Percentiles rank a stretch among this genome's conserved stretches.
These are phyloP conservation scores for Copidosoma floridanum DNA, from an alignment of 1,140 invertebrate genomes.

Conservation along the genomic window DNA sequence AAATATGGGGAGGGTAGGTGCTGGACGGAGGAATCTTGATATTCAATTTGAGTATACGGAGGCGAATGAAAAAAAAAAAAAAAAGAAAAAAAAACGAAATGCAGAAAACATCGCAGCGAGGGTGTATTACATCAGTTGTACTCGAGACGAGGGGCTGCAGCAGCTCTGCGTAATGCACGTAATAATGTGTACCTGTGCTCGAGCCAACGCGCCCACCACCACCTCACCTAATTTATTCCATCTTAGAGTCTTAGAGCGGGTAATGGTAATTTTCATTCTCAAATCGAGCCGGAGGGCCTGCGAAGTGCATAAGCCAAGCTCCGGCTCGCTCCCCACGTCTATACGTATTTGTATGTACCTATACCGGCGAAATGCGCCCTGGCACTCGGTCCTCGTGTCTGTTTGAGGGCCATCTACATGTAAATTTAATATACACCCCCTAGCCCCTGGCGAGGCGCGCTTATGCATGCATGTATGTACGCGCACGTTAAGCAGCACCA, in stretches of 20 bases:
- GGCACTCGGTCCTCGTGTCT: constrained; percentile 19
- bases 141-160: too few relatives aligned
- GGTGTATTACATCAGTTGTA: not conserved
- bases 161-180: too few relatives aligned
- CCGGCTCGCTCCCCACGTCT: not conserved
- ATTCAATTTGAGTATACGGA: constrained; percentile 19
- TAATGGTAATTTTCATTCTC: constrained; percentile 23
- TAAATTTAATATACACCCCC: constrained; percentile 30
- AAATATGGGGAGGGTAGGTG: not conserved
- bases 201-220: too few relatives aligned
- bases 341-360: not conserved
- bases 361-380: constrained; percentile 4
- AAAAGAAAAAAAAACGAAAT: not conserved
- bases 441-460: not conserved
- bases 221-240: constrained; percentile 27
- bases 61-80: not conserved
- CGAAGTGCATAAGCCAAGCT: not conserved
- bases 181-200: too few relatives aligned
- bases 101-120: not conserved
- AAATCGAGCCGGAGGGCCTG: constrained; percentile 4
- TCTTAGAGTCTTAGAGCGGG: constrained; percentile 23
- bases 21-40: constrained; percentile 5
- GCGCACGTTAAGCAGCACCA: constrained; percentile 13
- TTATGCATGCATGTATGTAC: constrained; percentile 4
- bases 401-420: constrained; percentile 32